Evolutionary conservation across 2,113 vertebrate species (phyloP).

Genomic region (Ochotona curzoniae): DNA sequence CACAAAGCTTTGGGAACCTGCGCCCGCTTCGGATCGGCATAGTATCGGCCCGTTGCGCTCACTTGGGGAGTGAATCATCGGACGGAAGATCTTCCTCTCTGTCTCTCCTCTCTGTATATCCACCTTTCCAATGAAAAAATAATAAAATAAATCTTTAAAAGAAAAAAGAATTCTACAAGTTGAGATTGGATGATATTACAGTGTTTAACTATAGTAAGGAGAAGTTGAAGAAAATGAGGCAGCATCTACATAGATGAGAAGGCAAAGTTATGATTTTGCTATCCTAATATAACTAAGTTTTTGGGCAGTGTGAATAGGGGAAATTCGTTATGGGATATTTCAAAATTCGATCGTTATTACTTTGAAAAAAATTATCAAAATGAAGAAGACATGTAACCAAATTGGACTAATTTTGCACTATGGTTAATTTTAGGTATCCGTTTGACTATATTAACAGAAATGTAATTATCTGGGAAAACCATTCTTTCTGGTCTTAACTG

Average conservation of each 20-base stretch:
- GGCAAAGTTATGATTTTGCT: background rate
- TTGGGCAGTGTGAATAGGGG: background rate
- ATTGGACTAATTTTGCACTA: background rate
- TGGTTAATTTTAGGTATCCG: background rate
- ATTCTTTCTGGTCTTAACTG: background rate
- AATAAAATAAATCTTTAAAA: too few relatives aligned
- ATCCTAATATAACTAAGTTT: background rate
- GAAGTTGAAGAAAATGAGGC: background rate
- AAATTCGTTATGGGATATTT: background rate
- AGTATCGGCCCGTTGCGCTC: too few relatives aligned
- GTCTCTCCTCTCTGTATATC: too few relatives aligned
- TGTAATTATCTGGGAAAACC: background rate
- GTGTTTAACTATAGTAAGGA: background rate
- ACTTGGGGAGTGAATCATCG: too few relatives aligned
- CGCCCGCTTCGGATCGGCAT: too few relatives aligned
- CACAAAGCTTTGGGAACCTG: too few relatives aligned
- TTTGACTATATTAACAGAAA: background rate
- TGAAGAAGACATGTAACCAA: background rate
- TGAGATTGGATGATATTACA: background rate
- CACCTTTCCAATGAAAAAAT: too few relatives aligned
- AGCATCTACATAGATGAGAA: background rate
- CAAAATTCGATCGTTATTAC: background rate
- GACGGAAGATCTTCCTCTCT: too few relatives aligned
- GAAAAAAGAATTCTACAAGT: background rate
- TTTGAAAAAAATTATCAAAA: constrained; percentile 10